A percentile compares a stretch with the other conserved stretches of the same genome.
Conservation (phyloP, 2,888 invertebrate species). For the Agonopterix subpropinquella region DNA sequence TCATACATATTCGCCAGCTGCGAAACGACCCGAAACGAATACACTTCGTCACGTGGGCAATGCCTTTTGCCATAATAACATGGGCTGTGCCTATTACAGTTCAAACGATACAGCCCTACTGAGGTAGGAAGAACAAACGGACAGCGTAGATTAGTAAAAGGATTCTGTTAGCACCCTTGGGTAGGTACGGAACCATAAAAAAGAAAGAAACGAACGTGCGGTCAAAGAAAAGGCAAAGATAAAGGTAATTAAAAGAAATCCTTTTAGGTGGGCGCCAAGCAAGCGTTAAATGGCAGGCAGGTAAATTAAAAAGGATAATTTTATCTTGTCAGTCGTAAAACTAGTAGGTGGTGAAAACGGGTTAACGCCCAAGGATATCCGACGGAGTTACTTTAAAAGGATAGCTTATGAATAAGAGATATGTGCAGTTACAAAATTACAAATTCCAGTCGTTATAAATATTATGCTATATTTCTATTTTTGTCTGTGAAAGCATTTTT, state of each 20-base stretch:
- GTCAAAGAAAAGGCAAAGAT: slow-evolving; percentile 7
- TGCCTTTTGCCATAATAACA: too few species aligned
- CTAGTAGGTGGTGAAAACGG: not conserved
- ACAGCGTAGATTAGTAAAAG: too few species aligned
- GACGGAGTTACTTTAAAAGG: not conserved
- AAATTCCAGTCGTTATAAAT: too few species aligned
- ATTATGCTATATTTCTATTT: too few species aligned
- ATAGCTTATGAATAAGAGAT: not conserved
- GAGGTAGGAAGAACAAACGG: too few species aligned
- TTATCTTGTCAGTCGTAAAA: not conserved
- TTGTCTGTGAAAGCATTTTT: too few species aligned
- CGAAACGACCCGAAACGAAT: too few species aligned
- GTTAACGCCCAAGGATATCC: not conserved
- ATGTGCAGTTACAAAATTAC: too few species aligned
- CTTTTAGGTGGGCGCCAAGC: slow-evolving; percentile 1
- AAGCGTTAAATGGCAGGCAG: slow-evolving; percentile 7
- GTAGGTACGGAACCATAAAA: slow-evolving; percentile 2
- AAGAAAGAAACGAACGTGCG: slow-evolving; percentile 3
- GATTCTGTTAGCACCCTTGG: not conserved
- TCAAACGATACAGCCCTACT: too few species aligned
- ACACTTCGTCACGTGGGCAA: too few species aligned
- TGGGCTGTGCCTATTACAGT: too few species aligned
- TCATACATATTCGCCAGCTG: too few species aligned
- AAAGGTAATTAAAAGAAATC: slow-evolving; percentile 5
- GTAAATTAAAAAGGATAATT: slow-evolving; percentile 6